Evolutionary conservation across 2,888 invertebrate species (phyloP).

Genomic region (Horisme vitalbata): DNA sequence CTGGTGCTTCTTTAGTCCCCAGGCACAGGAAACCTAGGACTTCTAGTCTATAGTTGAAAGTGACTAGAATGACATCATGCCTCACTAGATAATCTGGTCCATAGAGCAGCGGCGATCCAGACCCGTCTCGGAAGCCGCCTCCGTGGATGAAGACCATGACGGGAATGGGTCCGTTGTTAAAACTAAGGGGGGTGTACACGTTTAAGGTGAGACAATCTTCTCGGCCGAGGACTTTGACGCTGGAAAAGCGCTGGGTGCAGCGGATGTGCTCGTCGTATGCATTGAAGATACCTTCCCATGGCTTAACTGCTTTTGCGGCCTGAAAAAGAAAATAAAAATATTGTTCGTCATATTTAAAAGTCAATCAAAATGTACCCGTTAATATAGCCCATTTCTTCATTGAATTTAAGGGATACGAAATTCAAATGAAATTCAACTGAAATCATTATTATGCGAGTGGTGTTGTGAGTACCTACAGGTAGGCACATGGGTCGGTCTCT

Average conservation of each 20-base stretch:
- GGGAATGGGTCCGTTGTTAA: constrained; percentile 41
- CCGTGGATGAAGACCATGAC: constrained; percentile 77
- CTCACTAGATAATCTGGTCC: constrained; percentile 64
- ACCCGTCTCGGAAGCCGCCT: constrained; percentile 70
- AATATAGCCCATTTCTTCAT: no score
- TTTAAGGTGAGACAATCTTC: constrained; percentile 70
- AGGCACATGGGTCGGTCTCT: no score
- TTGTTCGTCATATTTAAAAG: no score
- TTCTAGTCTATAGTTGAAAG: constrained; percentile 71
- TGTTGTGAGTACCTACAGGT: no score
- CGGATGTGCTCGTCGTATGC: constrained; percentile 61
- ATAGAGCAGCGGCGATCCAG: constrained; percentile 63
- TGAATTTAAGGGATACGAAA: no score
- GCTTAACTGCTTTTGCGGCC: constrained; percentile 50
- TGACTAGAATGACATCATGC: constrained; percentile 65
- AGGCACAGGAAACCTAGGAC: constrained; percentile 68
- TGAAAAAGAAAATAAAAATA: constrained; percentile 41
- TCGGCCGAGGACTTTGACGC: constrained; percentile 47
- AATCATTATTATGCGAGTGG: no score
- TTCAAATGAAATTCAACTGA: no score
- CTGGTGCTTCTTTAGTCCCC: constrained; percentile 68
- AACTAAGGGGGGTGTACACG: constrained; percentile 57
- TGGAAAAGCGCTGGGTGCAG: constrained; percentile 63
- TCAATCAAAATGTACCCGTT: no score
- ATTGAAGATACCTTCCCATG: constrained; percentile 59